Evolutionary conservation across 2,113 vertebrate species (phyloP), one percentile per base, ranked within the genome.

Genomic region (Engraulis encrasicolus): DNA sequence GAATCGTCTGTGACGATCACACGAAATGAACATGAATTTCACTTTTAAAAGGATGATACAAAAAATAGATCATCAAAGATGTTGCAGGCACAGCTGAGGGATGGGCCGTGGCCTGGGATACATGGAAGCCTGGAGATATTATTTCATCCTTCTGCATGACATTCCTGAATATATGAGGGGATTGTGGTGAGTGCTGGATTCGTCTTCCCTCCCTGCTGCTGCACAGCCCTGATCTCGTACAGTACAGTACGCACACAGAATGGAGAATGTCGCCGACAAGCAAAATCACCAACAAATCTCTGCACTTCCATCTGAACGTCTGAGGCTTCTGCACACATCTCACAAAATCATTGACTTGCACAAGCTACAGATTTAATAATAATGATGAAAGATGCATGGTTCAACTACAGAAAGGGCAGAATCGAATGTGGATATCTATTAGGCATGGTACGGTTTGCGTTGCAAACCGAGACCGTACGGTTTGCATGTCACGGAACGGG

Each of bases 121-220:
- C 40, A 14, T 74, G 11, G 27, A 74, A 15, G 66, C 14, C 66
- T 74, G 66, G 27, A 36, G 66, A 34, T 81, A 6, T 54, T 23
- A 31, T n/a, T 82, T 18, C 40, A 18, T 34, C 38, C 19, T 20
- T 5, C 15, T 81, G 50, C 31, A 1, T 81, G 31, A 31, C 66
- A 74, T 74, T 74, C 66, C 66, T 74, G 66, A 74, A 6, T 74
- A 74, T 74, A 74, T 74, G 66, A 74, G 66, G 15, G 66, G 66
- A 74, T 74, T 74, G 66, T 31, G 66, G 34, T 74, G 66, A 27
- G 66, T 15, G 66, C 15, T 74, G 66, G 66, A 34, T 74, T 36
- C 66, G 14, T 23, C 15, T 74, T 17, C 66, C 14, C 18, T 74
- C 31, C 14, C 17, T 12, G 27, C 66, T 74, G 27, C 66, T 74